Percentiles rank a stretch among this genome's conserved stretches.
These are phyloP conservation scores for Limnephilus marmoratus DNA, from an alignment of 2,888 invertebrate species.

Conservation along the genomic window DNA sequence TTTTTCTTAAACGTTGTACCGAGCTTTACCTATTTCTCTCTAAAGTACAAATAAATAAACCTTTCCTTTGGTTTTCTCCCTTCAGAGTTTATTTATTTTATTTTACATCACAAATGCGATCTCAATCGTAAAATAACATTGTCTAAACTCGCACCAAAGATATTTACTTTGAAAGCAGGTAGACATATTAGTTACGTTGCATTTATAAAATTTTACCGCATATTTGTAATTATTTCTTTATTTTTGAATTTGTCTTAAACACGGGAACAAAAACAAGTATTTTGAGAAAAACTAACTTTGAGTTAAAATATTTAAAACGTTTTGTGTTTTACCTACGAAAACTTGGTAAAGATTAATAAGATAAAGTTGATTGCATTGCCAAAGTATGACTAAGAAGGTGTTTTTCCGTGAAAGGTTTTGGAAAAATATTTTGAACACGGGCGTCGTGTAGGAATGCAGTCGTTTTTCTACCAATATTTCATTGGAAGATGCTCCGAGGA, in stretches of 20 bases:
- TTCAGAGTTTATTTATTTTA: neutral
- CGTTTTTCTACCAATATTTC: too few species aligned
- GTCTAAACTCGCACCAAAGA: neutral
- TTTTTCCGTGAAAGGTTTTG: too few species aligned
- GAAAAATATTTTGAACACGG: too few species aligned
- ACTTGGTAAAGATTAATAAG: too few species aligned
- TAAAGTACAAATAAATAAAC: neutral
- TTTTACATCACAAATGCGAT: neutral
- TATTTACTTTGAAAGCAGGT: neutral
- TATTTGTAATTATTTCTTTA: neutral
- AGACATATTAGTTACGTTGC: neutral
- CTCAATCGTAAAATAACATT: neutral
- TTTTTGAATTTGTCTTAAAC: neutral
- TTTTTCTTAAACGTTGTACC: neutral
- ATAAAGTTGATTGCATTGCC: too few species aligned
- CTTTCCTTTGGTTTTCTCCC: neutral
- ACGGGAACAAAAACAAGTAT: too few species aligned
- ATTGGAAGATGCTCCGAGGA: too few species aligned
- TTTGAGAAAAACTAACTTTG: too few species aligned
- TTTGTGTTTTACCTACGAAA: too few species aligned
- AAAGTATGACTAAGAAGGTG: too few species aligned
- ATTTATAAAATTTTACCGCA: neutral
- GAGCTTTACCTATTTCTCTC: neutral
- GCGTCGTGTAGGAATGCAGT: too few species aligned
- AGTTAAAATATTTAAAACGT: too few species aligned